phyloP scores from a whole-genome alignment of 1,140 invertebrate species.

The Drosophila murphyi region DNA sequence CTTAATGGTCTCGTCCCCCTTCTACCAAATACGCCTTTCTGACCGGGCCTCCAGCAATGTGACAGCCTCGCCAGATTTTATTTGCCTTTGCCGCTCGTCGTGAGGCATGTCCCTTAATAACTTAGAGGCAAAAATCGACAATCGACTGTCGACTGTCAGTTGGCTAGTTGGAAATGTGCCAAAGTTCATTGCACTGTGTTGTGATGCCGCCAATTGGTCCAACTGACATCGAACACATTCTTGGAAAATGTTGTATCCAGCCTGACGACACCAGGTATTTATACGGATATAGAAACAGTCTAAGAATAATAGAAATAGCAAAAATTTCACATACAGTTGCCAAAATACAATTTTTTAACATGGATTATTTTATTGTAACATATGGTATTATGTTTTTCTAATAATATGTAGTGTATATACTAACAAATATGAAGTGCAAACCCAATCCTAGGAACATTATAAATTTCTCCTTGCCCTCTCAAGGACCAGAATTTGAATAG shows the following conservation, averaged over 20 bases:
- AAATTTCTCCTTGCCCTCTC: no score
- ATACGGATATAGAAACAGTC: not conserved
- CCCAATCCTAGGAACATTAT: no score
- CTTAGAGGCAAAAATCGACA: not conserved
- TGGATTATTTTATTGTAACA: no score
- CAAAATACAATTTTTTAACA: no score
- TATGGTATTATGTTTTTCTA: no score
- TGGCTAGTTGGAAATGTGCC: constrained; percentile 67
- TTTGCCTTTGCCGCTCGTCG: constrained; percentile 31
- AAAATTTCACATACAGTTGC: not conserved
- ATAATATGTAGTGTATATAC: no score
- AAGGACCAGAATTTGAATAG: no score
- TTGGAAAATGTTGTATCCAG: not conserved
- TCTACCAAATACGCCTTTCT: not conserved
- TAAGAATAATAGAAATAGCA: not conserved
- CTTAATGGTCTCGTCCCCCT: not conserved
- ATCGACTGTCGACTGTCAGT: not conserved
- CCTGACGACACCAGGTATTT: not conserved
- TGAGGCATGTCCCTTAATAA: constrained; percentile 7
- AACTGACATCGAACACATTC: not conserved
- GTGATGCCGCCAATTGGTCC: not conserved
- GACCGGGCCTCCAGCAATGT: constrained; percentile 11
- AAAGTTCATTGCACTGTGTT: constrained; percentile 70
- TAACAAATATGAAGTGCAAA: no score
- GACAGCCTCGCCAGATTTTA: constrained; percentile 55